Percentiles rank a stretch among this genome's conserved stretches.
phyloP scores from a whole-genome alignment of 2,888 invertebrate species.

The Aporophyla lueneburgensis region DNA sequence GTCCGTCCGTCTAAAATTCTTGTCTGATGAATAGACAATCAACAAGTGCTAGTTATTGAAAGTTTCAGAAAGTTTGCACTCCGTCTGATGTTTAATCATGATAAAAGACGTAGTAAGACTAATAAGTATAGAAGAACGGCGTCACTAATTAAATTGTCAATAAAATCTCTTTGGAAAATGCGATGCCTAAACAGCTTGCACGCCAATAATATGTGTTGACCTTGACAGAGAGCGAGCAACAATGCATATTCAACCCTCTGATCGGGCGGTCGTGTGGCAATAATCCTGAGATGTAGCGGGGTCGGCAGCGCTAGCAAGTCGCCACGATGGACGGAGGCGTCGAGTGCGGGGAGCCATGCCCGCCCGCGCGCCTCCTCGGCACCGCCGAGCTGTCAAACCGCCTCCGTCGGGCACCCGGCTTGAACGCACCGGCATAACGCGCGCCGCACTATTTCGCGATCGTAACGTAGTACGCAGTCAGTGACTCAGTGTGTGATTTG shows the following conservation, averaged over 20 bases:
- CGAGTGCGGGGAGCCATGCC: conserved; percentile 81
- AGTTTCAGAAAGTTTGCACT: background rate
- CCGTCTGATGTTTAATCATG: background rate
- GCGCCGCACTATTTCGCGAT: conserved; percentile 81
- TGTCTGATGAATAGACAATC: conserved; percentile 1
- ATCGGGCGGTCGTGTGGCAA: conserved; percentile 80
- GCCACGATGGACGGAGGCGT: conserved; percentile 77
- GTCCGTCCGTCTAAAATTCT: conserved; percentile 1
- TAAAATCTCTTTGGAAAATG: conserved; percentile 24
- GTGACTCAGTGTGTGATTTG: conserved; percentile 87
- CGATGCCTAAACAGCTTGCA: conserved; percentile 27
- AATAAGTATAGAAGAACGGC: background rate
- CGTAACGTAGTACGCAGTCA: conserved; percentile 83
- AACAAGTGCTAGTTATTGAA: conserved; percentile 12
- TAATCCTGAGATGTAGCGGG: conserved; percentile 82
- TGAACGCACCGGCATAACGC: conserved; percentile 84
- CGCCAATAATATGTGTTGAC: conserved; percentile 74
- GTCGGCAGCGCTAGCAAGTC: conserved; percentile 75
- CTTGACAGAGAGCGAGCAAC: conserved; percentile 84
- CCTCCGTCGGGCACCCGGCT: conserved; percentile 89
- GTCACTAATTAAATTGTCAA: conserved; percentile 25
- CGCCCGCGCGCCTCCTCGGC: conserved; percentile 86
- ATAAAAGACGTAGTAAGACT: conserved; percentile 1
- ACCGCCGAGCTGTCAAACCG: conserved; percentile 89
- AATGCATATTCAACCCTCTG: conserved; percentile 89